A percentile compares a stretch with the other conserved stretches of the same genome.
phyloP scores from a whole-genome alignment of 2,113 vertebrate species.

The Cacatua alba region DNA sequence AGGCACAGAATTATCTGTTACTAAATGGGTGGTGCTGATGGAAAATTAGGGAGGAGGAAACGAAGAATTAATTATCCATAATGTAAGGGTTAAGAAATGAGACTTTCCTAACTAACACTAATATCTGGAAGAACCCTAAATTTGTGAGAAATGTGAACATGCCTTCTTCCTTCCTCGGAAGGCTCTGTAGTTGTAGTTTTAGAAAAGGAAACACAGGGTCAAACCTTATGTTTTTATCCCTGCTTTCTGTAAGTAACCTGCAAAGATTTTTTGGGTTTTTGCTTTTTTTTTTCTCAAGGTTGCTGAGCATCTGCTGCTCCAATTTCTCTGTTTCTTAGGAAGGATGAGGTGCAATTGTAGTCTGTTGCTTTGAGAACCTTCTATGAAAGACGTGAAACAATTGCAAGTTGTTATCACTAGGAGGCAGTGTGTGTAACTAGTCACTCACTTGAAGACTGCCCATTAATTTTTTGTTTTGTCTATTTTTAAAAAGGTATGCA shows the following conservation, averaged over 20 bases:
- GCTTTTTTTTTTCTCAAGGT: background rate
- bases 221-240: background rate
- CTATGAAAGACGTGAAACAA: background rate
- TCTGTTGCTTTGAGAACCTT: background rate
- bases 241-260: constrained; percentile 22
- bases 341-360: background rate
- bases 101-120: constrained; percentile 36
- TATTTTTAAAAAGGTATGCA: constrained; percentile 9
- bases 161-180: background rate
- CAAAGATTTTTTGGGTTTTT: background rate
- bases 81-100: constrained; percentile 60
- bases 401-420: background rate
- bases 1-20: constrained; percentile 64
- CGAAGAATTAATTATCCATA: constrained; percentile 70
- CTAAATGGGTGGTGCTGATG: constrained; percentile 66
- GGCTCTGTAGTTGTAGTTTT: background rate
- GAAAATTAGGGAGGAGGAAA: constrained; percentile 68
- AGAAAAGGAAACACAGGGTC: constrained; percentile 2
- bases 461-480: constrained; percentile 43
- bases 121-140: constrained; percentile 30
- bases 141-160: background rate
- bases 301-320: constrained; percentile 3
- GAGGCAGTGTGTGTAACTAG: background rate
- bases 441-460: background rate
- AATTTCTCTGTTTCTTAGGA: constrained; percentile 1